Evolutionary conservation across 2,888 invertebrate genomes (phyloP).

Genomic region (Andrena trimmerana): DNA sequence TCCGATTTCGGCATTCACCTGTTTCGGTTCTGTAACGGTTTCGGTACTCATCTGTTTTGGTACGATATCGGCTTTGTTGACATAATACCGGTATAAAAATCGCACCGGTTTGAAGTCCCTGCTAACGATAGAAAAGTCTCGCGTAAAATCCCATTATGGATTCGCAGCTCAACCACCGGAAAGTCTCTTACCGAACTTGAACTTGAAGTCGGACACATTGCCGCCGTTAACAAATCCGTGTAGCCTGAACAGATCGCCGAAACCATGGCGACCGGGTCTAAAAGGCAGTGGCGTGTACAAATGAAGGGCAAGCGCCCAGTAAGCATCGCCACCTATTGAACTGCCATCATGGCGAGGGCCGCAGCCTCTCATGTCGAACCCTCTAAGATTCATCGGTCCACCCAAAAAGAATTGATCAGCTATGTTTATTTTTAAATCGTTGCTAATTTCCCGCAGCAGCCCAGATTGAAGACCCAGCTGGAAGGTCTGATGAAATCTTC

Average conservation of each 20-base stretch:
- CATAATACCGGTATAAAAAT: no score
- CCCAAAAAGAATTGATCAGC: conserved; percentile 94
- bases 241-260: conserved; percentile 94
- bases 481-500: conserved; percentile 87
- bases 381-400: conserved; percentile 95
- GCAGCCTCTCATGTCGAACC: conserved; percentile 94
- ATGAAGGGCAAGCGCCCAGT: conserved; percentile 95
- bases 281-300: conserved; percentile 96
- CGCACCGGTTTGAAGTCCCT: no score
- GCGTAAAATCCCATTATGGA: no score
- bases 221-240: conserved; percentile 97
- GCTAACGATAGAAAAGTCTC: no score
- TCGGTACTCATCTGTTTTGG: no score
- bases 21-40: no score
- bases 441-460: conserved; percentile 88
- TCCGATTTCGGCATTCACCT: no score
- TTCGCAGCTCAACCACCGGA: neutral
- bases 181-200: conserved; percentile 85
- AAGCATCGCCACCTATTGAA: conserved; percentile 91
- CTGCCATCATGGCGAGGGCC: conserved; percentile 94
- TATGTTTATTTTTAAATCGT: conserved; percentile 88
- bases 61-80: no score
- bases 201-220: conserved; percentile 88
- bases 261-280: conserved; percentile 90
- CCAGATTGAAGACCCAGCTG: conserved; percentile 91